Evolutionary conservation across 1,140 invertebrate genomes (phyloP), one percentile per base, ranked within the genome.

Genomic region (Carposina sasakii): DNA sequence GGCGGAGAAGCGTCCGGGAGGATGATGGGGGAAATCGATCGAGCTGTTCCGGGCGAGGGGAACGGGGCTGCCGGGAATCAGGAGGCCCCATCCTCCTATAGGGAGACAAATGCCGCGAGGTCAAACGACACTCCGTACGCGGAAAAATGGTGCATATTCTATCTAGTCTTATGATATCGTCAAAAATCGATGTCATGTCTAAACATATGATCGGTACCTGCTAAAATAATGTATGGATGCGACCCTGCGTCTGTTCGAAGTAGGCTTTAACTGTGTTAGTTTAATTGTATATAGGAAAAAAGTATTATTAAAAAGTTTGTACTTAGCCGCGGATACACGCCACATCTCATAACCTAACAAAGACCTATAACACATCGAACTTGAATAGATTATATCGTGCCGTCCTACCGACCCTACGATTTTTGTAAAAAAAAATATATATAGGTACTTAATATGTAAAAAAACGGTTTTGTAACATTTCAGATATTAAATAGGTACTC

Each of bases 321-420:
- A 46, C 70, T 59, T 68, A 57, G 70, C 66, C 66, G 73, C 75
- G 75, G 53, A 63, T 12, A 47, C 43, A 67, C 67, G 69, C 64
- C 45, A 54, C 72, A 65, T 51, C 54, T 51, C 40, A 43, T 63
- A 63, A 78, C 63, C 76, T 66, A 61, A 76, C 51, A 69, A 74
- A 73, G 70, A 79, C 76, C 76, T 81, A 76, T 68, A 58, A 60
- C 78, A 84, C 81, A 84, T 84, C 81, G 77, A 84, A 84, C 63
- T 81, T 81, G 77, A 73, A 84, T 84, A 84, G 77, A 81, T 76
- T 71, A 67, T 84, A 81, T 84, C 76, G 81, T 81, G 81, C 81
- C 81, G 81, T 84, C 81, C 81, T 81, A 81, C 76, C 81, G 81
- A 84, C 81, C 77, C 81, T 84, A 81, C 77, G 81, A 84, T 76